Conservation (phyloP, 2,888 invertebrate species). For the Hypomecis punctinalis region DNA sequence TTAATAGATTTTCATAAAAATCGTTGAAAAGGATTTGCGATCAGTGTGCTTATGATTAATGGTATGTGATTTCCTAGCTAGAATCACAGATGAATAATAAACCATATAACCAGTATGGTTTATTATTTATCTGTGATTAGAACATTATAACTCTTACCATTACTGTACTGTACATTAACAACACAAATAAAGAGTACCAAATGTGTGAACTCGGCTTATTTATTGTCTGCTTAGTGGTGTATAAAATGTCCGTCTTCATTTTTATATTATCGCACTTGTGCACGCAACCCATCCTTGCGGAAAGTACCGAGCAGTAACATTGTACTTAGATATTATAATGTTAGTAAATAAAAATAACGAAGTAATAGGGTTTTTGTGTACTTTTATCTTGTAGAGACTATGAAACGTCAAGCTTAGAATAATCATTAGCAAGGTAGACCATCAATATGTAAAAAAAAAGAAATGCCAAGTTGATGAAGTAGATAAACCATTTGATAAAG, state of each 20-base stretch:
- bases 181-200: conserved; percentile 14
- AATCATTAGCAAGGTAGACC: too few relatives aligned
- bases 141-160: too few relatives aligned
- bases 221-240: conserved; percentile 44
- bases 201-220: conserved; percentile 44
- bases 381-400: background rate
- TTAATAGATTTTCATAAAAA: too few relatives aligned
- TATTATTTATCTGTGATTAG: too few relatives aligned
- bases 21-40: too few relatives aligned
- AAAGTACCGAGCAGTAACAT: background rate
- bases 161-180: background rate
- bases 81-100: too few relatives aligned
- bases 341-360: conserved; percentile 10
- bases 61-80: too few relatives aligned
- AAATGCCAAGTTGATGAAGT: too few relatives aligned
- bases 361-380: background rate
- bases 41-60: too few relatives aligned
- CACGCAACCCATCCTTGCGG: conserved; percentile 51
- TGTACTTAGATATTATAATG: background rate
- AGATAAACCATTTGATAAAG: too few relatives aligned
- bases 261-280: conserved; percentile 53
- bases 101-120: too few relatives aligned
- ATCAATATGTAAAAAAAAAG: too few relatives aligned
- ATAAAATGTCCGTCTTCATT: conserved; percentile 53
- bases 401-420: background rate